Conservation (phyloP, 2,113 vertebrate genomes). For the Phrynocephalus versicolor region DNA sequence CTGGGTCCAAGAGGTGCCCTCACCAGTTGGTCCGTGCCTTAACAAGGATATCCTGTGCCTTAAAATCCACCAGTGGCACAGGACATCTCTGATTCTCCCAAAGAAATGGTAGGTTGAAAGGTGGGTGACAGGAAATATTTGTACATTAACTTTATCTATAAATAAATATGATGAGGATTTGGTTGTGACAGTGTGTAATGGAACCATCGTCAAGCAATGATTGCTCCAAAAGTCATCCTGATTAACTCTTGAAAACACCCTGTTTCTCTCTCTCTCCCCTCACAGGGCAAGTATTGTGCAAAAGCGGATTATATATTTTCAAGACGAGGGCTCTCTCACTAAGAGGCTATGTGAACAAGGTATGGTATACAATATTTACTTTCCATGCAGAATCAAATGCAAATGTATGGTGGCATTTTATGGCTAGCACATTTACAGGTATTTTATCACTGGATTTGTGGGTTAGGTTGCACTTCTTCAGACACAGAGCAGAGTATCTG, state of each 20-base stretch:
- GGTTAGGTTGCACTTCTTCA: too few species aligned
- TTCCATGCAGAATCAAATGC: too few species aligned
- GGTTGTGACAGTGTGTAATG: too few species aligned
- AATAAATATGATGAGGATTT: neutral
- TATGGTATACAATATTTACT: slow-evolving; percentile 62
- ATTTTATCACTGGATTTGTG: too few species aligned
- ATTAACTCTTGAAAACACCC: neutral
- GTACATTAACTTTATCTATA: neutral
- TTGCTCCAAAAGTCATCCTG: neutral
- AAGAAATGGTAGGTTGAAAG: neutral
- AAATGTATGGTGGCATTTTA: too few species aligned
- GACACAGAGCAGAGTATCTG: too few species aligned
- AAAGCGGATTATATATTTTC: slow-evolving; percentile 97
- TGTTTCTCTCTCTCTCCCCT: slow-evolving; percentile 23
- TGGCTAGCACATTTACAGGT: too few species aligned
- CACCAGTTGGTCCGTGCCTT: neutral
- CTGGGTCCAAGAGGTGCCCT: neutral
- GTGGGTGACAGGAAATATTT: neutral
- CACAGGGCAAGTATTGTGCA: slow-evolving; percentile 95
- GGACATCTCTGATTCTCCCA: neutral
- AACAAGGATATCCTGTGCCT: neutral
- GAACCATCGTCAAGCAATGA: too few species aligned
- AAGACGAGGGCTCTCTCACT: slow-evolving; percentile 95
- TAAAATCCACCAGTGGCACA: neutral
- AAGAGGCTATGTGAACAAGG: slow-evolving; percentile 97